Evolutionary conservation across 2,888 invertebrate genomes (phyloP).

Genomic region (Tipula confusa): DNA sequence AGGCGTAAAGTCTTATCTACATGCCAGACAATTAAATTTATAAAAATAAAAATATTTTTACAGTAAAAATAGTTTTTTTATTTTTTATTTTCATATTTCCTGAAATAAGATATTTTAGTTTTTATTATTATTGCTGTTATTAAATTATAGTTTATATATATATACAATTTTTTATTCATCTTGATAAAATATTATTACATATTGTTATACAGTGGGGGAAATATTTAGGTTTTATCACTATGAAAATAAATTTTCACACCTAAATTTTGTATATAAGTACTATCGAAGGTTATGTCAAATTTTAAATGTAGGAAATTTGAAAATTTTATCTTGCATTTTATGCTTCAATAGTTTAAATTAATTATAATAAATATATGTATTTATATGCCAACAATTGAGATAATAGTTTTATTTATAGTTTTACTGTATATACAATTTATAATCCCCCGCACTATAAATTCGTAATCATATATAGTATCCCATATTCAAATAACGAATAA

Average conservation of each 20-base stretch:
- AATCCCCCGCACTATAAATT: neutral
- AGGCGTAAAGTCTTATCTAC: neutral
- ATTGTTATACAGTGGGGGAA: neutral
- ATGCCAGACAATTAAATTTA: neutral
- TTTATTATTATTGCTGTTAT: neutral
- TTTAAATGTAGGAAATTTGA: neutral
- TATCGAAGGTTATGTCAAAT: conserved; percentile 12
- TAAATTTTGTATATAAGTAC: conserved; percentile 25
- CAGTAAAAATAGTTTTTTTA: neutral
- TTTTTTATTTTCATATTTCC: neutral
- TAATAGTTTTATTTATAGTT: neutral
- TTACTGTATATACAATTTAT: neutral
- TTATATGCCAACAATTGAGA: neutral
- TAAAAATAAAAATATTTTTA: neutral
- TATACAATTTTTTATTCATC: neutral
- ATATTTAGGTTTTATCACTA: neutral
- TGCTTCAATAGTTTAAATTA: conserved; percentile 25
- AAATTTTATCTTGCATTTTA: neutral
- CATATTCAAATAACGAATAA: neutral
- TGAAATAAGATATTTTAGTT: conserved; percentile 20
- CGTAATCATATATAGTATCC: neutral
- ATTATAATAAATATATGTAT: conserved; percentile 1
- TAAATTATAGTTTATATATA: neutral
- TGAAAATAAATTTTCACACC: conserved; percentile 13
- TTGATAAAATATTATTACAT: neutral